Evolutionary conservation across 2,797 vertebrate genomes (phyloP).

Genomic region (Hyperoplus immaculatus): DNA sequence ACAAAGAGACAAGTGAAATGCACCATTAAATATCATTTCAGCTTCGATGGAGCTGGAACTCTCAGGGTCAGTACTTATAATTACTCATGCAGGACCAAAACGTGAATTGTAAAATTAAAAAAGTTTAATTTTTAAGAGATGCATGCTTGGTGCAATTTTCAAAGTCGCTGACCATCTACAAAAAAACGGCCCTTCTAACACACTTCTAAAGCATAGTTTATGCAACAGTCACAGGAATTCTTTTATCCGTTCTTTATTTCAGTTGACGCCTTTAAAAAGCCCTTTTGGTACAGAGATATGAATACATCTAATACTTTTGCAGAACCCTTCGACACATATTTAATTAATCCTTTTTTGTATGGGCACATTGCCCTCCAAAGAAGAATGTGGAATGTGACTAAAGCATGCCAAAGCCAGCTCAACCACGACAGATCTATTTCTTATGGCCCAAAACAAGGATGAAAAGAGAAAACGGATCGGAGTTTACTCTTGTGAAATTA

Average conservation of each 20-base stretch:
- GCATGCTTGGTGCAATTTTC: neutral
- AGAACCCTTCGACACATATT: constrained; percentile 13
- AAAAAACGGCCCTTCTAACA: neutral
- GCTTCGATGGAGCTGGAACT: neutral
- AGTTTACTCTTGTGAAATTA: neutral
- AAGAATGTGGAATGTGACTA: constrained; percentile 29
- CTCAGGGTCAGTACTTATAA: neutral
- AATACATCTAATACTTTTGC: constrained; percentile 36
- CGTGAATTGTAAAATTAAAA: neutral
- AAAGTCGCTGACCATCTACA: neutral
- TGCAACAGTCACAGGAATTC: neutral
- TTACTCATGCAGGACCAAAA: neutral
- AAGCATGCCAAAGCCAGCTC: constrained; percentile 28
- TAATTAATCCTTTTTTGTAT: constrained; percentile 27
- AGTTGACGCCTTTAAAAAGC: constrained; percentile 10
- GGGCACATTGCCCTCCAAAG: constrained; percentile 22
- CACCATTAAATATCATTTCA: neutral
- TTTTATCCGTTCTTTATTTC: neutral
- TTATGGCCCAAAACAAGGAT: constrained; percentile 20
- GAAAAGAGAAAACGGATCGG: constrained; percentile 1
- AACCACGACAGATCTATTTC: constrained; percentile 11
- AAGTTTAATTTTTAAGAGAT: neutral
- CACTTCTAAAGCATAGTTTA: neutral
- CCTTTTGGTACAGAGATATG: constrained; percentile 23
- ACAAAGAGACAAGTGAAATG: neutral